Percentiles rank a stretch among this genome's conserved stretches.
phyloP scores from a whole-genome alignment of 2,797 vertebrate genomes.

The Aeoliscus strigatus region DNA sequence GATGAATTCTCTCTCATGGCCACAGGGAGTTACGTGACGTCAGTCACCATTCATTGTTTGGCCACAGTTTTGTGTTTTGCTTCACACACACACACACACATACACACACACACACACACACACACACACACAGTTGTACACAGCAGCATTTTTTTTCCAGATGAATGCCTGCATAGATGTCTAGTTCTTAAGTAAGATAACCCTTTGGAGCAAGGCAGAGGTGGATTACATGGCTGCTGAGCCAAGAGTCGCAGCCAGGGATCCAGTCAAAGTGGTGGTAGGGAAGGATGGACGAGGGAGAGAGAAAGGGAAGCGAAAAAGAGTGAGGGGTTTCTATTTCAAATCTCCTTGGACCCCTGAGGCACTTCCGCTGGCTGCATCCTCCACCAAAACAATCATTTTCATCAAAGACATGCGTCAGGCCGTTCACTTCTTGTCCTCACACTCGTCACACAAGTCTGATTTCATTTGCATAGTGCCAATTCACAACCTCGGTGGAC shows the following conservation, averaged over 20 bases:
- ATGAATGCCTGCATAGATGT: constrained; percentile 64
- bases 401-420: constrained; percentile 44
- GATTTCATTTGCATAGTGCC: too few relatives aligned
- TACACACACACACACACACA: constrained; percentile 19
- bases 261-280: constrained; percentile 60
- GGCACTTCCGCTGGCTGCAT: constrained; percentile 56
- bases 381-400: constrained; percentile 55
- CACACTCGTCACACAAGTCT: too few relatives aligned
- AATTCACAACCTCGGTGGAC: too few relatives aligned
- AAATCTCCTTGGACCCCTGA: constrained; percentile 53
- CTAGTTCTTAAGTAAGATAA: constrained; percentile 67
- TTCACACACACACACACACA: constrained; percentile 31
- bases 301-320: constrained; percentile 17
- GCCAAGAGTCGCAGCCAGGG: constrained; percentile 60
- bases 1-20: constrained; percentile 60
- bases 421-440: constrained; percentile 23
- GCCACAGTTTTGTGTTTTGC: constrained; percentile 58
- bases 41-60: constrained; percentile 64
- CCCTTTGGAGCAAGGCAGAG: constrained; percentile 68
- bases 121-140: constrained; percentile 42
- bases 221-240: constrained; percentile 70
- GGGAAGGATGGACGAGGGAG: constrained; percentile 38
- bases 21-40: constrained; percentile 65
- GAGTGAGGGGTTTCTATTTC: constrained; percentile 63
- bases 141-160: constrained; percentile 65